Evolutionary conservation across 2,797 vertebrate genomes (phyloP).

Genomic region (Moxostoma hubbsi): DNA sequence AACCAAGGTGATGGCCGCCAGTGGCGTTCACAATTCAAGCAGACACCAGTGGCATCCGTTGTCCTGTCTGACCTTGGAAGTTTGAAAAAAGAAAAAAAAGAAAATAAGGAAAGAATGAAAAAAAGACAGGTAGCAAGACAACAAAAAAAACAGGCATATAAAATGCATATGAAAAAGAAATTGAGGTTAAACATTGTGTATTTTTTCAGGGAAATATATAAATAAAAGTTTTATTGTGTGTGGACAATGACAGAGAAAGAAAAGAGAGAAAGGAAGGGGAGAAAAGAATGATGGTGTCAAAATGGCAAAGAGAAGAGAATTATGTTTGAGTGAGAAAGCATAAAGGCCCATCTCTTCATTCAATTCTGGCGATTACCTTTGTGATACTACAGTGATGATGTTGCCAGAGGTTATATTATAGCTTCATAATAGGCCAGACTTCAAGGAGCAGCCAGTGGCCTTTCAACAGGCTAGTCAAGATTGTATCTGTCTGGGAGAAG

Average conservation of each 20-base stretch:
- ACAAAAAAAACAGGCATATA: constrained; percentile 48
- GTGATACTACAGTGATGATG: constrained; percentile 73
- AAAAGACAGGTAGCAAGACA: constrained; percentile 16
- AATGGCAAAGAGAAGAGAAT: constrained; percentile 76
- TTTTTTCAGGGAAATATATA: constrained; percentile 74
- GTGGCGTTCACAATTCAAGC: constrained; percentile 87
- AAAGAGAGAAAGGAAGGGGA: constrained; percentile 41
- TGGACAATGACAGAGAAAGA: constrained; percentile 56
- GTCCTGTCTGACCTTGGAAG: constrained; percentile 98
- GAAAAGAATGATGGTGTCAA: constrained; percentile 72
- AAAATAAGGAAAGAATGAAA: constrained; percentile 56
- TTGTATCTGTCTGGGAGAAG: constrained; percentile 73
- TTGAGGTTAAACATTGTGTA: constrained; percentile 79
- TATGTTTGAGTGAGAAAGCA: constrained; percentile 76
- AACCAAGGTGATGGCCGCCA: constrained; percentile 89
- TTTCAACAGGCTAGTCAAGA: constrained; percentile 72
- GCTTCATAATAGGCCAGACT: constrained; percentile 71
- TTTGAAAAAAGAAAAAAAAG: constrained; percentile 67
- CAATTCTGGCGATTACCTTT: constrained; percentile 77
- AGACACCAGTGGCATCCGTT: constrained; percentile 96
- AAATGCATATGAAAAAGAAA: constrained; percentile 74
- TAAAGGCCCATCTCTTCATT: constrained; percentile 72
- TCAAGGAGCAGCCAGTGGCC: constrained; percentile 52
- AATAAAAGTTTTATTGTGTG: constrained; percentile 80
- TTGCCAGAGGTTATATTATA: constrained; percentile 71